These are phyloP conservation scores for Nycteola revayana DNA, from an alignment of 2,888 invertebrate species.

Conservation along the genomic window DNA sequence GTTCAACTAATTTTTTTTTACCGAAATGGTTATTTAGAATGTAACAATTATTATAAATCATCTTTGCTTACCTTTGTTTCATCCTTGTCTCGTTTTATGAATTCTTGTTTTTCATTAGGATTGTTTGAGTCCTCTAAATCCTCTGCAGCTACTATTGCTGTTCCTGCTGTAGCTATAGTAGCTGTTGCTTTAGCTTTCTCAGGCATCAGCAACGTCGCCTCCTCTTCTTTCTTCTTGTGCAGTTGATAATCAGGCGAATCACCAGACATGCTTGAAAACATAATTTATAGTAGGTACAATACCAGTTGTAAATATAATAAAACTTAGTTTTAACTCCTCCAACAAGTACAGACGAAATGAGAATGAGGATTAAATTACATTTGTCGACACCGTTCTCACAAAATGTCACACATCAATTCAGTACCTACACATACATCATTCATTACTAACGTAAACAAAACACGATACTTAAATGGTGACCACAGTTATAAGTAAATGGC, in stretches of 20 bases:
- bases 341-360: conserved; percentile 8
- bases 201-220: conserved; percentile 46
- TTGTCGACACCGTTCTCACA: conserved; percentile 25
- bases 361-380: conserved; percentile 29
- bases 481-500: conserved; percentile 20
- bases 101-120: conserved; percentile 51
- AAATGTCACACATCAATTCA: conserved; percentile 27
- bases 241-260: conserved; percentile 56
- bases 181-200: conserved; percentile 42
- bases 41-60: too few relatives aligned
- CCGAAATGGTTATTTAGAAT: too few relatives aligned
- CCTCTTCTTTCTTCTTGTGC: conserved; percentile 65
- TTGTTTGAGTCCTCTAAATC: conserved; percentile 35
- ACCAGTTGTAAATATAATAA: too few relatives aligned
- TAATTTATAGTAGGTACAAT: too few relatives aligned
- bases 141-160: conserved; percentile 32
- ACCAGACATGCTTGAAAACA: conserved; percentile 65
- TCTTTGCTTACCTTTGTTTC: conserved; percentile 51
- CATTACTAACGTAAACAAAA: conserved; percentile 45
- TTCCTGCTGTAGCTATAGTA: conserved; percentile 36
- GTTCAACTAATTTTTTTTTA: too few relatives aligned
- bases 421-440: conserved; percentile 20
- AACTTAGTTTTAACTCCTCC: conserved; percentile 7
- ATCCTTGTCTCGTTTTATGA: conserved; percentile 46
- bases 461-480: conserved; percentile 25